Evolutionary conservation across 92 coral and sea anemone species (phyloP).

Genomic region (Epizoanthus fatuus): DNA sequence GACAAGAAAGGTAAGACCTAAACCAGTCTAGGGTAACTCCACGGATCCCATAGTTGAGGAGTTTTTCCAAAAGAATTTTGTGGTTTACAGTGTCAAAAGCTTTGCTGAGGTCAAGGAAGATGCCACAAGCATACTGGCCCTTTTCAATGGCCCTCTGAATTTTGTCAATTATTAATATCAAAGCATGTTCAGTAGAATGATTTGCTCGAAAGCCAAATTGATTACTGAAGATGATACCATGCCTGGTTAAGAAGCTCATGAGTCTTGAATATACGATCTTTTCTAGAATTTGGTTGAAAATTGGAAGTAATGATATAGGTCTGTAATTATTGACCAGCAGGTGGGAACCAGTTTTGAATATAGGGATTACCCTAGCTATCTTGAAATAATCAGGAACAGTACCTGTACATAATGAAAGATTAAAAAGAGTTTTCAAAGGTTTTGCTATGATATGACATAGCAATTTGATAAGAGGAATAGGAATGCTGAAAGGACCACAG

Average conservation of each 20-base stretch:
- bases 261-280: conserved; percentile 47
- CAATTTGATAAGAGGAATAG: conserved; percentile 32
- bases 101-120: too few species aligned
- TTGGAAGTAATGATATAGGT: conserved; percentile 39
- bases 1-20: conserved; percentile 40
- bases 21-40: conserved; percentile 54
- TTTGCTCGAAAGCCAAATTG: conserved; percentile 63
- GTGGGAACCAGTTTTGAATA: not conserved
- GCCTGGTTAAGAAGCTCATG: conserved; percentile 10
- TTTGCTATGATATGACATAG: conserved; percentile 12
- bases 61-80: not conserved
- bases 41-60: conserved; percentile 54
- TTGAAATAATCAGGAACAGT: conserved; percentile 11
- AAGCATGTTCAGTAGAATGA: conserved; percentile 55
- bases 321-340: conserved; percentile 40
- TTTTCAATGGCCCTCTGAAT: not conserved
- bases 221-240: conserved; percentile 25
- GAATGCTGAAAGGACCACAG: conserved; percentile 59
- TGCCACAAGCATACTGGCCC: not conserved
- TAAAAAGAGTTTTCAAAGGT: conserved; percentile 31
- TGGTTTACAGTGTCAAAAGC: too few species aligned
- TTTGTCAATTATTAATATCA: conserved; percentile 21
- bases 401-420: too few species aligned
- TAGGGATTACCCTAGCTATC: conserved; percentile 42
- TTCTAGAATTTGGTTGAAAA: conserved; percentile 48